A percentile compares a stretch with the other conserved stretches of the same genome.
Evolutionary conservation across 2,113 vertebrate species (phyloP).

Genomic region (Genyomyrus donnyi): DNA sequence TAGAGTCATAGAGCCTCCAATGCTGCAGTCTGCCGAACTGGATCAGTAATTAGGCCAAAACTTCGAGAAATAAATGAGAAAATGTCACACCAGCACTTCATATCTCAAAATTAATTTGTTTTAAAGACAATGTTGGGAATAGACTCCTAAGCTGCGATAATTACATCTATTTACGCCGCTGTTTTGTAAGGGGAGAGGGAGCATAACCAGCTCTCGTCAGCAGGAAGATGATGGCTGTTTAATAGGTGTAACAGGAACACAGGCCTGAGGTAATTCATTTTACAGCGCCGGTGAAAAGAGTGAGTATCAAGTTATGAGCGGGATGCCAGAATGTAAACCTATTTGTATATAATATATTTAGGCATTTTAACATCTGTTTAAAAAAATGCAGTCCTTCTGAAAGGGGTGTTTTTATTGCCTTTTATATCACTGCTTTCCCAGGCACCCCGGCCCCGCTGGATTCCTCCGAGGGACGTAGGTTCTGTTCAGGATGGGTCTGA

Average conservation of each 20-base stretch:
- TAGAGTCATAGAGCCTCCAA: neutral
- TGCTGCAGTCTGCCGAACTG: neutral
- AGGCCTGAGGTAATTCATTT: neutral
- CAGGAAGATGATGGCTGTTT: neutral
- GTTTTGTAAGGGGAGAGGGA: neutral
- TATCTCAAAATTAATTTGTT: slow-evolving; percentile 5
- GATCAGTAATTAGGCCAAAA: slow-evolving; percentile 15
- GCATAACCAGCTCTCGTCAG: neutral
- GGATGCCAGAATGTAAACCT: neutral
- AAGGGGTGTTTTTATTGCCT: neutral
- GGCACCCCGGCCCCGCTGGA: neutral
- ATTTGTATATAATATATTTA: neutral
- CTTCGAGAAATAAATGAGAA: neutral
- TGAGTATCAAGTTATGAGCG: neutral
- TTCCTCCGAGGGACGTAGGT: neutral
- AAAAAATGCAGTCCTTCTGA: neutral
- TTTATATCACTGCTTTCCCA: neutral
- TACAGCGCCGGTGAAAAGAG: neutral
- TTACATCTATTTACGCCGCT: neutral
- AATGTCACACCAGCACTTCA: neutral
- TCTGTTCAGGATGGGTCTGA: neutral
- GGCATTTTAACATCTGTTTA: slow-evolving; percentile 2
- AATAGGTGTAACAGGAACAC: neutral
- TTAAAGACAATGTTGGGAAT: slow-evolving; percentile 5
- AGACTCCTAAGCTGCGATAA: neutral